These are phyloP conservation scores for Sisor rabdophorus DNA, from an alignment of 2,113 vertebrate genomes.

Conservation along the genomic window DNA sequence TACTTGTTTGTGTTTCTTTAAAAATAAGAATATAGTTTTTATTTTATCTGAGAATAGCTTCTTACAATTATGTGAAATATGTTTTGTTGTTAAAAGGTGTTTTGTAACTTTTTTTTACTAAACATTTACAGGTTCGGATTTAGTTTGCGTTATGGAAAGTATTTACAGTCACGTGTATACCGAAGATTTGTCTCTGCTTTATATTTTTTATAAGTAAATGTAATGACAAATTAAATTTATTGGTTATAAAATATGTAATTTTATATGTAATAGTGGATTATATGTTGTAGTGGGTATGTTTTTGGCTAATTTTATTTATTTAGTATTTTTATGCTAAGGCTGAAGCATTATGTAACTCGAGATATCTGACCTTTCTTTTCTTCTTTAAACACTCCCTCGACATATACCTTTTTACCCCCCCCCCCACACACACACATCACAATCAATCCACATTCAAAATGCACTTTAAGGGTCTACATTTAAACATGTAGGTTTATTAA, in stretches of 20 bases:
- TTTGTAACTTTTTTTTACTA: neutral
- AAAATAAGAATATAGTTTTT: neutral
- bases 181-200: neutral
- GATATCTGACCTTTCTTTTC: slow-evolving; percentile 18
- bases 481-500: neutral
- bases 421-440: slow-evolving; percentile 11
- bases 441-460: neutral
- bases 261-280: neutral
- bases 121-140: neutral
- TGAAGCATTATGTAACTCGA: neutral
- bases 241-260: no score
- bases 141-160: neutral
- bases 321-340: neutral
- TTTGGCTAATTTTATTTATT: neutral
- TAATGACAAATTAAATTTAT: no score
- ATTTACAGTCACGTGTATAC: neutral
- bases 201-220: no score
- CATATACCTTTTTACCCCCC: neutral
- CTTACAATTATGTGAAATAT: no score
- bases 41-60: neutral
- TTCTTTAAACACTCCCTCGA: neutral
- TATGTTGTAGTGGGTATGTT: neutral
- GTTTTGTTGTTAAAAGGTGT: neutral
- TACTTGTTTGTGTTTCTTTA: neutral
- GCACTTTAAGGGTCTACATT: neutral